These are phyloP conservation scores for Carollia perspicillata DNA, from an alignment of 2,113 vertebrate species.

Conservation along the genomic window DNA sequence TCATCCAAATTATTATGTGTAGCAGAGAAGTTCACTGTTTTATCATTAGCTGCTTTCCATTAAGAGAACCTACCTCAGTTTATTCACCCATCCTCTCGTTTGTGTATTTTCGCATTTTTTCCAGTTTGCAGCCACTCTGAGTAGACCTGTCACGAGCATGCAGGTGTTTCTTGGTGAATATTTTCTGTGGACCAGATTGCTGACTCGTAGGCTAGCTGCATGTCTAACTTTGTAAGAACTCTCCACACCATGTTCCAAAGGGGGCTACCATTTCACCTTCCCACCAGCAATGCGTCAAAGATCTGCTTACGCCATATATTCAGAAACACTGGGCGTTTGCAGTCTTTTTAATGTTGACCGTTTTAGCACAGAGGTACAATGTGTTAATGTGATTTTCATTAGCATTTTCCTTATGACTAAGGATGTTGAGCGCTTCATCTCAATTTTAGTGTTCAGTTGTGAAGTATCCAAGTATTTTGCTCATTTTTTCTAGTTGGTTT, in stretches of 20 bases:
- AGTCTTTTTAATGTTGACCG: not conserved
- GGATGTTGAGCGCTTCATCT: not conserved
- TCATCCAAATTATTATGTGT: not conserved
- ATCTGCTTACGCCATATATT: not conserved
- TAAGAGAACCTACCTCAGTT: not conserved
- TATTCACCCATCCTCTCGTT: not conserved
- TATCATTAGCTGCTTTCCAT: not conserved
- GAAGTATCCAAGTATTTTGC: not conserved
- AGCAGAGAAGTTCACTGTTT: not conserved
- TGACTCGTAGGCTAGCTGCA: not conserved
- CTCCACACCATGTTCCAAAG: not conserved
- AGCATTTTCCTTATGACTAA: not conserved
- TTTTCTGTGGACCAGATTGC: not conserved
- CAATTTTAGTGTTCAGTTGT: not conserved
- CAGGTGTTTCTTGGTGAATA: not conserved
- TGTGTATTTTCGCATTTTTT: not conserved
- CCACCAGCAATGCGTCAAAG: not conserved
- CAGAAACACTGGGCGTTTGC: not conserved
- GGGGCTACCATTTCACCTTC: not conserved
- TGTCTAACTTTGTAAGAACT: not conserved
- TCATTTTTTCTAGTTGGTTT: not conserved
- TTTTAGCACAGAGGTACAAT: not conserved
- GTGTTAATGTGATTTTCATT: not conserved
- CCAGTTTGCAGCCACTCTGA: not conserved
- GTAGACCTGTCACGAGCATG: not conserved